Conservation (phyloP, 92 coral and sea anemone species). For the Phenganax subtilis region DNA sequence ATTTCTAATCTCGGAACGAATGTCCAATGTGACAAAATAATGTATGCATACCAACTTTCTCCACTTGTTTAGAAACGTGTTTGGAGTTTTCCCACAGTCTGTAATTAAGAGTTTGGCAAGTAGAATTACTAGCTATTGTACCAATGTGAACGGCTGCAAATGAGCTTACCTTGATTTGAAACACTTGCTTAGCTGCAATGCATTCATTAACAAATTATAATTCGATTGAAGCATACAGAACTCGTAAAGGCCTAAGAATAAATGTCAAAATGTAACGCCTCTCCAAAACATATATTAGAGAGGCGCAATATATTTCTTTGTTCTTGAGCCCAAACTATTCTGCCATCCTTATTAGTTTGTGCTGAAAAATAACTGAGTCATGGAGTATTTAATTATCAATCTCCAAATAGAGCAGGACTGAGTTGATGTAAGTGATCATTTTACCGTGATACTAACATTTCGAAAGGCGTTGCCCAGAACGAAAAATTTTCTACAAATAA, state of each 20-base stretch:
- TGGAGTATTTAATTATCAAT: no score
- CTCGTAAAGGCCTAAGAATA: constrained; percentile 70
- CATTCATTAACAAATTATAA: constrained; percentile 68
- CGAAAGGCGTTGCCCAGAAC: constrained; percentile 94
- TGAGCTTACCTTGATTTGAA: constrained; percentile 71
- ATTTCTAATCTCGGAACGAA: background rate
- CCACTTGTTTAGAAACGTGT: constrained; percentile 86
- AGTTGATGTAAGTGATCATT: no score
- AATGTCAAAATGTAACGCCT: background rate
- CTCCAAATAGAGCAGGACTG: background rate
- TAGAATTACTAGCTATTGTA: background rate
- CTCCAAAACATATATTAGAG: background rate
- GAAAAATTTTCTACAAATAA: constrained; percentile 77
- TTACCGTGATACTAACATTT: constrained; percentile 63
- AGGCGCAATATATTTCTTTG: background rate
- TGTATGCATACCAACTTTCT: constrained; percentile 82
- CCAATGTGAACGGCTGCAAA: background rate
- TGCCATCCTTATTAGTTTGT: background rate
- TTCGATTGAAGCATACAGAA: constrained; percentile 65
- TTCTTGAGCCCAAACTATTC: background rate
- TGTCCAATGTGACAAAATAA: background rate
- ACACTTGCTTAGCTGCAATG: constrained; percentile 74
- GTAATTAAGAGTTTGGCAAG: background rate
- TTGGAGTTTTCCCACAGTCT: constrained; percentile 96
- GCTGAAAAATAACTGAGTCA: no score